Percentiles rank a stretch among this genome's conserved stretches.
These are phyloP conservation scores for Microtus richardsoni DNA, from an alignment of 2,113 vertebrate species.

Conservation along the genomic window DNA sequence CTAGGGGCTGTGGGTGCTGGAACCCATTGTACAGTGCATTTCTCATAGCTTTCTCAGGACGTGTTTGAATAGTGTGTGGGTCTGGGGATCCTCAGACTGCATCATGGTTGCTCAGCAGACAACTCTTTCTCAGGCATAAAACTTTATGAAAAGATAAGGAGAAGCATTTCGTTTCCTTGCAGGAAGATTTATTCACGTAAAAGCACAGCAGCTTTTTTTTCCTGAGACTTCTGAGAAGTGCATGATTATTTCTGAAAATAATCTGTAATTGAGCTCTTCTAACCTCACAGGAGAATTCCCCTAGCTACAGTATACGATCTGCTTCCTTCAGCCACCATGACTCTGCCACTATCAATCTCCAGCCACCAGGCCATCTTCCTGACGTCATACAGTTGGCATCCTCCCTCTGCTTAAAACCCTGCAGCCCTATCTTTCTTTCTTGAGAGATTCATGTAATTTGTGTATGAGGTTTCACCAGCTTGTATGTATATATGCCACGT, in stretches of 20 bases:
- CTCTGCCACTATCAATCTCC: not conserved
- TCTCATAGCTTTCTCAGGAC: constrained; percentile 16
- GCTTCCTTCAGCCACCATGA: not conserved
- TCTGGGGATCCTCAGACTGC: not conserved
- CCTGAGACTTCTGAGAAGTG: not conserved
- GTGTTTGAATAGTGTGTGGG: not conserved
- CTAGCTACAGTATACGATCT: not conserved
- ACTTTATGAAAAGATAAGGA: constrained; percentile 25
- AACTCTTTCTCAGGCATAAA: not conserved
- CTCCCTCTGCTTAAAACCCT: not conserved
- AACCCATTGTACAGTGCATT: constrained; percentile 1
- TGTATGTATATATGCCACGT: not conserved
- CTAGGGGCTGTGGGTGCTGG: not conserved
- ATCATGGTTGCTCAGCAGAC: not conserved
- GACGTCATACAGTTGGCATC: not conserved
- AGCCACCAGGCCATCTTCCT: not conserved
- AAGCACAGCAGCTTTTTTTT: not conserved
- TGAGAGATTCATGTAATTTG: not conserved
- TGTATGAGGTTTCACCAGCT: not conserved
- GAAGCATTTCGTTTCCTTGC: constrained; percentile 5
- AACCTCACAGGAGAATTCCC: not conserved
- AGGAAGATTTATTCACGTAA: not conserved
- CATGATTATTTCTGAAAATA: not conserved
- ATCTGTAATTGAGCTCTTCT: not conserved
- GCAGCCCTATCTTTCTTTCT: not conserved